Percentiles rank a stretch among this genome's conserved stretches.
Evolutionary conservation across 1,140 invertebrate species (phyloP).

Genomic region (Trissolcus basalis): DNA sequence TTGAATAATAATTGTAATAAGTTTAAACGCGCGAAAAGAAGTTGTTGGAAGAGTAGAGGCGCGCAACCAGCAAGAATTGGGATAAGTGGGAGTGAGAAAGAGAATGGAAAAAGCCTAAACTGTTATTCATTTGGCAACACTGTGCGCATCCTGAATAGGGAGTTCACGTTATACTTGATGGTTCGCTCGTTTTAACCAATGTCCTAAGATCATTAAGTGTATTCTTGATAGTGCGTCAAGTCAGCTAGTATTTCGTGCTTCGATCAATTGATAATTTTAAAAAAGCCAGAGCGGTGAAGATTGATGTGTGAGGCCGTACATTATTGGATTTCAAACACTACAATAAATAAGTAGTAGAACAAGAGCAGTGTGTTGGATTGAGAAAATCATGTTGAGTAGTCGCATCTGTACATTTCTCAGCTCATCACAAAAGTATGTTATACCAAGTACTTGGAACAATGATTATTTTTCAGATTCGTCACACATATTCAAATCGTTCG

Average conservation of each 20-base stretch:
- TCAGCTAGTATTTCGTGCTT: conserved; percentile 27
- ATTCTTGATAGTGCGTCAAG: conserved; percentile 39
- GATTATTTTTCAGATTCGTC: too few relatives aligned
- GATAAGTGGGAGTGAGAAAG: too few relatives aligned
- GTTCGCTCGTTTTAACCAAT: neutral
- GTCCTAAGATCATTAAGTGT: conserved; percentile 47
- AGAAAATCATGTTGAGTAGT: conserved; percentile 29
- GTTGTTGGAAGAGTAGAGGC: too few relatives aligned
- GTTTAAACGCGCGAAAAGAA: too few relatives aligned
- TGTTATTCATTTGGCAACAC: conserved; percentile 8
- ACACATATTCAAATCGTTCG: too few relatives aligned
- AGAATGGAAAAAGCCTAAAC: too few relatives aligned
- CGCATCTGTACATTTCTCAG: conserved; percentile 24
- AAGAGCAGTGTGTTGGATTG: neutral
- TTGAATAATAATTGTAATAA: too few relatives aligned
- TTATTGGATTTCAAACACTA: neutral
- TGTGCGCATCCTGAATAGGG: conserved; percentile 10
- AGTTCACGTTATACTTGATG: conserved; percentile 15
- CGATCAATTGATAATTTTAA: too few relatives aligned
- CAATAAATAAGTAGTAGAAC: neutral
- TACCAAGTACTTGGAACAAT: neutral
- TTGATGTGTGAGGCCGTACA: conserved; percentile 3
- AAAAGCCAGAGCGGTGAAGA: conserved; percentile 26
- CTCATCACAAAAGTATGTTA: conserved; percentile 43
- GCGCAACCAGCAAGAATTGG: too few relatives aligned